Evolutionary conservation across 2,797 vertebrate species (phyloP), one percentile per base, ranked within the genome.

Genomic region (Alca torda): DNA sequence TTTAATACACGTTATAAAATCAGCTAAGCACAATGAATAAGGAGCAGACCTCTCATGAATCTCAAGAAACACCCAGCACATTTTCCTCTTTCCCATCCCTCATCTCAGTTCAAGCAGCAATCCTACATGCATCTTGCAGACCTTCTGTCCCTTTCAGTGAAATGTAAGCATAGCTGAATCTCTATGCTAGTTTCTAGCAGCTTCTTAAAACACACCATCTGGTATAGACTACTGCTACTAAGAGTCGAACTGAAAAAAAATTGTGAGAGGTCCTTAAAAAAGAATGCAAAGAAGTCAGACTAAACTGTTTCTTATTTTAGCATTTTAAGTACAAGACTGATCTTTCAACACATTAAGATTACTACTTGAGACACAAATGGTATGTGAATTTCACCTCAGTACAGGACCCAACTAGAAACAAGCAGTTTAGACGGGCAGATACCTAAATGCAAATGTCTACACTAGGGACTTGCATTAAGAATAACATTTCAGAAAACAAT

Each of bases 101-200:
- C 25, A 64, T 60, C 31, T 75, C 61, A 59, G 63, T 63, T 93
- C 63, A 57, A 79, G 7, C 4, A 92, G 65, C 57, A 89, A 90
- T 89, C 50, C 63, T 28, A 73, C 21, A 63, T 11, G n/a, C 63
- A 91, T 59, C 89, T 59, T 83, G 87, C 63, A 92, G 46, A 77
- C 75, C 63, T 94, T 92, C 94, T 85, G 82, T 73, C 74, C 67
- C 63, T 65, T 81, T 74, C 45, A 86, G 37, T 60, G 51, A 77
- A 76, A 82, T 46, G 19, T 1, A 87, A 94, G 50, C 33, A 75
- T 6, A 31, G 70, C 30, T 82, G 37, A 84, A 77, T 50, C 70
- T 57, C 74, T 61, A 15, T 3, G 12, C 37, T 65, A 77, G n/a
- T 60, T 89, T 60, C 51, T 37, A 83, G 51, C 85, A 93, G 24